Percentiles rank a stretch among this genome's conserved stretches.
Conservation (phyloP, 2,888 invertebrate species). For the Brachycybe producta region DNA sequence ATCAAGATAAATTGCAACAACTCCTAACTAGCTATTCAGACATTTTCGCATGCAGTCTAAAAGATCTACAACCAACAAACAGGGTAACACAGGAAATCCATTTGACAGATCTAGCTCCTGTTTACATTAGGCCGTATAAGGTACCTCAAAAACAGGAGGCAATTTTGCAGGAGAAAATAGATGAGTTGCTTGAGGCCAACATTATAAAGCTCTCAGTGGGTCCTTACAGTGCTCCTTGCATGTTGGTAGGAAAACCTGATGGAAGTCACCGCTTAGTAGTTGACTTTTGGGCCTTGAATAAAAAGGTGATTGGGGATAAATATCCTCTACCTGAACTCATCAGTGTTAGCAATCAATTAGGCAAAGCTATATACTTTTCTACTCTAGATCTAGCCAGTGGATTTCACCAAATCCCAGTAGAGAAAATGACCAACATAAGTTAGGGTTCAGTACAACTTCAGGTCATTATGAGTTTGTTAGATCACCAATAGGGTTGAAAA, state of each 20-base stretch:
- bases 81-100: no score
- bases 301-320: neutral
- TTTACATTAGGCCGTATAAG: neutral
- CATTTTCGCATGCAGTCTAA: no score
- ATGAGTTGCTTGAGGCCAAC: neutral
- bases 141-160: neutral
- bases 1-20: no score
- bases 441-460: neutral
- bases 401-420: neutral
- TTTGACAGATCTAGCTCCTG: neutral
- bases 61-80: no score
- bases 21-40: no score
- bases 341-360: neutral
- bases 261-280: neutral
- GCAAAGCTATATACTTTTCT: neutral
- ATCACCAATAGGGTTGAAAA: conserved; percentile 8
- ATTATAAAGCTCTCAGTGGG: conserved; percentile 4
- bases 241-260: neutral
- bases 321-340: conserved; percentile 7
- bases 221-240: conserved; percentile 6
- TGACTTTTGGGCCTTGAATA: neutral
- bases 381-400: neutral
- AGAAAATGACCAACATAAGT: neutral
- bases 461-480: conserved; percentile 2
- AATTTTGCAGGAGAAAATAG: neutral